Conservation (phyloP, 1,140 invertebrate genomes). For the Teleogryllus occipitalis region DNA sequence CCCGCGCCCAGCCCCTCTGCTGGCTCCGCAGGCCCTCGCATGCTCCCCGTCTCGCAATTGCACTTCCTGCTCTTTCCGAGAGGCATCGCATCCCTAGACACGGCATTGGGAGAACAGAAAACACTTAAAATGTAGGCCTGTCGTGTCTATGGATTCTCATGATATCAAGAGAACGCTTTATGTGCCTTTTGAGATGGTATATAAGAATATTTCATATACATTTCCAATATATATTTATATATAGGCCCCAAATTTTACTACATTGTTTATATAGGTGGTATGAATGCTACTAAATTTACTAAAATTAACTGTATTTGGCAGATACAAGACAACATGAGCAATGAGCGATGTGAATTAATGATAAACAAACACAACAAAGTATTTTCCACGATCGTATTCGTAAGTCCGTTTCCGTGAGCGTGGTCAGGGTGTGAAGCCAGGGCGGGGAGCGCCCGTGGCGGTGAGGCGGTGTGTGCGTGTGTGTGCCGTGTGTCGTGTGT, state of each 20-base stretch:
- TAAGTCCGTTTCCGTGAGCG: background rate
- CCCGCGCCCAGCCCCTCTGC: too few relatives aligned
- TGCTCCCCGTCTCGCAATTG: background rate
- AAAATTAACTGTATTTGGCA: background rate
- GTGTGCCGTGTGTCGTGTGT: background rate
- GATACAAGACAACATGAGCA: background rate
- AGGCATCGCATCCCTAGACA: background rate
- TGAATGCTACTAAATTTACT: conserved; percentile 5
- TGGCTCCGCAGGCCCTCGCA: too few relatives aligned
- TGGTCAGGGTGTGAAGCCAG: background rate
- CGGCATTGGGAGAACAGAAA: background rate
- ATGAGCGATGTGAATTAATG: conserved; percentile 4
- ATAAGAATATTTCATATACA: background rate
- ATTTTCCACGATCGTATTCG: background rate
- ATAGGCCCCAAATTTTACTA: background rate
- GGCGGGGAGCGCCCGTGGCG: too few relatives aligned
- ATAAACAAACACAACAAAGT: conserved; percentile 5
- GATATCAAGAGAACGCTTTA: background rate
- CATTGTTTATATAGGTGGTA: background rate
- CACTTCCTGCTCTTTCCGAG: background rate
- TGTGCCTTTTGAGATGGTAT: background rate
- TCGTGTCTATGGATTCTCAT: background rate
- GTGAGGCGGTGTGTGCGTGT: background rate
- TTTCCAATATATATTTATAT: background rate
- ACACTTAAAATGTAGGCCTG: background rate